These are phyloP conservation scores for Eriocheir sinensis DNA, from an alignment of 1,140 invertebrate species.

Conservation along the genomic window DNA sequence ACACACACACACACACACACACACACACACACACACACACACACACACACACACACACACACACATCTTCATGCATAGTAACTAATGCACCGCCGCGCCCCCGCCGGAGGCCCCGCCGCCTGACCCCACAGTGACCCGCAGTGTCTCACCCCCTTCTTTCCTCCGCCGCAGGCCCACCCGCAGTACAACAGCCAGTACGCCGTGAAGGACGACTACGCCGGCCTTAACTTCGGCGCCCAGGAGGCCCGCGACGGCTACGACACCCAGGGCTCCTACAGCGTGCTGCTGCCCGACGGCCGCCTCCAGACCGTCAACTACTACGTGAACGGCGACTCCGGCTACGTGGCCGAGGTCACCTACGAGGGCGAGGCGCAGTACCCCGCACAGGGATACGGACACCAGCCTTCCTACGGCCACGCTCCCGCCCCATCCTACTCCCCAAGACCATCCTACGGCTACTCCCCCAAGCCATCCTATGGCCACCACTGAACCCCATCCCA, in stretches of 20 bases:
- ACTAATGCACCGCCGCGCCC: too few relatives aligned
- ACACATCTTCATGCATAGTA: too few relatives aligned
- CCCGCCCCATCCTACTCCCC: not conserved
- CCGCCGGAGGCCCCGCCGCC: too few relatives aligned
- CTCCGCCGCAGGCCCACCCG: not conserved
- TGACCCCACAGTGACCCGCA: too few relatives aligned
- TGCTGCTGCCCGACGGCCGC: conserved; percentile 16
- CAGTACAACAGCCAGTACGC: not conserved
- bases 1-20: too few relatives aligned
- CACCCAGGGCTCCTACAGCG: conserved; percentile 9
- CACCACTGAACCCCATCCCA: too few relatives aligned
- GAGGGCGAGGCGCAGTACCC: not conserved
- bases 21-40: too few relatives aligned
- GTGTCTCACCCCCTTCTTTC: not conserved
- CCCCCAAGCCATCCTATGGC: not conserved
- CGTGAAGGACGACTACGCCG: not conserved
- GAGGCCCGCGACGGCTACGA: conserved; percentile 6
- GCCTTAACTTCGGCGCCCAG: not conserved
- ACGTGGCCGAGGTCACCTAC: not conserved
- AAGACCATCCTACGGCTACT: not conserved
- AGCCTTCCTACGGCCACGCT: not conserved
- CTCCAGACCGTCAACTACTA: not conserved
- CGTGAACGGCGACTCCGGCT: not conserved
- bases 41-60: too few relatives aligned
- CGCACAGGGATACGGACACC: not conserved